phyloP scores from a whole-genome alignment of 2,888 invertebrate genomes.

The Anthrax anthrax region DNA sequence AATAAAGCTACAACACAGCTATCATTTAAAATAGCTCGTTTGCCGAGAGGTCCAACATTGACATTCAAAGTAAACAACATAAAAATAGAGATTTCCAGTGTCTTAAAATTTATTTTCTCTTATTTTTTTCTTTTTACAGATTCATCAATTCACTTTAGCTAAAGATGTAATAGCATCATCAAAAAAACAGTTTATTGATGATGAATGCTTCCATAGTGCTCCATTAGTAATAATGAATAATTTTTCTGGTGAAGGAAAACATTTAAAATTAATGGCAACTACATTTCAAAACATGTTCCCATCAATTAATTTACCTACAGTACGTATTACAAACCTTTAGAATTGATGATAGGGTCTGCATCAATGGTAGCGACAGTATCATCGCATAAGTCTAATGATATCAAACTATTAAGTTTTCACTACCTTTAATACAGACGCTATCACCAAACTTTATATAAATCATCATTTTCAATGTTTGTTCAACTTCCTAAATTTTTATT shows the following conservation, averaged over 20 bases:
- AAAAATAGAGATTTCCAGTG: neutral
- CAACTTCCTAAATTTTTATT: too few relatives aligned
- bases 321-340: slow-evolving; percentile 37
- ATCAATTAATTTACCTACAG: slow-evolving; percentile 82
- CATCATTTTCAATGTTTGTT: too few relatives aligned
- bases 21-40: slow-evolving; percentile 69
- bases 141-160: slow-evolving; percentile 60
- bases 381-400: too few relatives aligned
- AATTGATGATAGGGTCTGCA: slow-evolving; percentile 1
- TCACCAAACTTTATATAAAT: too few relatives aligned
- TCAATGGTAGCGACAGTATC: neutral
- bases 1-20: slow-evolving; percentile 72
- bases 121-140: slow-evolving; percentile 4
- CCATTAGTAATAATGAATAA: slow-evolving; percentile 84
- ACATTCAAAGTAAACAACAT: slow-evolving; percentile 55
- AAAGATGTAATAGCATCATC: slow-evolving; percentile 76
- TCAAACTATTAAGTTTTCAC: too few relatives aligned
- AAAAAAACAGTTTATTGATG: slow-evolving; percentile 70
- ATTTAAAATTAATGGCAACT: slow-evolving; percentile 81
- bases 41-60: slow-evolving; percentile 87
- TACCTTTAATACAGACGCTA: too few relatives aligned
- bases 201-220: slow-evolving; percentile 70
- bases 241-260: slow-evolving; percentile 78
- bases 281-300: slow-evolving; percentile 99
- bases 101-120: neutral